Conservation (phyloP, 2,113 vertebrate genomes). For the Ivindomyrus marchei region DNA sequence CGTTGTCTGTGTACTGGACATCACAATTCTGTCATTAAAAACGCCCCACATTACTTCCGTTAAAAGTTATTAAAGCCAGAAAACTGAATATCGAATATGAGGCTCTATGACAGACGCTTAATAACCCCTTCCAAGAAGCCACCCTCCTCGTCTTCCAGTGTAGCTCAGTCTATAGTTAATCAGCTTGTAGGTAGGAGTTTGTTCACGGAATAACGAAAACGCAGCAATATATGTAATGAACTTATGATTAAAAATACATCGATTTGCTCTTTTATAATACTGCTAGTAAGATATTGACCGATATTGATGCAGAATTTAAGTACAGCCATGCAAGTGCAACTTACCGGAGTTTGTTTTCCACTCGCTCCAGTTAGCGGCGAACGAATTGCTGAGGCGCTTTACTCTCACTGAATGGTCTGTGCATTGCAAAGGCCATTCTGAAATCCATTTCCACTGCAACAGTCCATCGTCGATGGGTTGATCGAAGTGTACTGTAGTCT, state of each 20-base stretch:
- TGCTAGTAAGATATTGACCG: not conserved
- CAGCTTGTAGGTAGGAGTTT: not conserved
- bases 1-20: no score
- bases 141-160: not conserved
- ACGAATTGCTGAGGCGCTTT: constrained; percentile 29
- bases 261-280: not conserved
- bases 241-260: not conserved
- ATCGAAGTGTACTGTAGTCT: constrained; percentile 28
- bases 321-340: not conserved
- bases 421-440: constrained; percentile 51
- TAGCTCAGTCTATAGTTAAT: not conserved
- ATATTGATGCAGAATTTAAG: not conserved
- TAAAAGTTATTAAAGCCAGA: no score
- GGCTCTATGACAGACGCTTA: not conserved
- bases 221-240: not conserved
- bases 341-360: constrained; percentile 48
- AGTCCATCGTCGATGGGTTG: not conserved
- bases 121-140: not conserved
- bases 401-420: constrained; percentile 51
- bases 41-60: no score
- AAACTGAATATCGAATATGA: no score
- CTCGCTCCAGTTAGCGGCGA: constrained; percentile 40
- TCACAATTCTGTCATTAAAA: no score
- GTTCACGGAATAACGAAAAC: not conserved
- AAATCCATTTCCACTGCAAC: constrained; percentile 45